Percentiles rank a stretch among this genome's conserved stretches.
phyloP scores from a whole-genome alignment of 2,888 invertebrate species.

The Dynastes tityus region DNA sequence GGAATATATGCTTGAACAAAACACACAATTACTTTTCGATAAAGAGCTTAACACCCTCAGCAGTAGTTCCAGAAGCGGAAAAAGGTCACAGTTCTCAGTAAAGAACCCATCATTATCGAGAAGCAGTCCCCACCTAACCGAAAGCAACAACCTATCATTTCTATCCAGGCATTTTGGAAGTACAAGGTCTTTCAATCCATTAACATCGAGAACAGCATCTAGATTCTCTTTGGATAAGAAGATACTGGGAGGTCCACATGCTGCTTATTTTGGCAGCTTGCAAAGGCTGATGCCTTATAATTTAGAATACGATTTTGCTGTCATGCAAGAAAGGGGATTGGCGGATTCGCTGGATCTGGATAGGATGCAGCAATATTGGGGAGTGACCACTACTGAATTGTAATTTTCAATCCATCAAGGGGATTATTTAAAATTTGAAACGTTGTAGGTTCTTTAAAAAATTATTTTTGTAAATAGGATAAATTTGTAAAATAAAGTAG shows the following conservation, averaged over 20 bases:
- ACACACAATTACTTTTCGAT: constrained; percentile 90
- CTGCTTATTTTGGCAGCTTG: constrained; percentile 89
- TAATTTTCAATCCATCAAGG: constrained; percentile 64
- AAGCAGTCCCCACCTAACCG: constrained; percentile 80
- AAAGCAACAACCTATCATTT: constrained; percentile 72
- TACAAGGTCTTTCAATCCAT: constrained; percentile 83
- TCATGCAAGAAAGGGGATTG: constrained; percentile 84
- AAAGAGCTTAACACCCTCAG: constrained; percentile 88
- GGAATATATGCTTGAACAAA: constrained; percentile 95
- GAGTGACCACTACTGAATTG: constrained; percentile 89
- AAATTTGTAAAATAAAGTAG: constrained; percentile 5
- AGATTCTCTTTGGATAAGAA: constrained; percentile 76
- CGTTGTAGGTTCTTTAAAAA: background rate
- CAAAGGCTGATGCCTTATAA: constrained; percentile 89
- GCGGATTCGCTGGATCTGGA: constrained; percentile 87
- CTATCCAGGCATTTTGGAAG: constrained; percentile 86
- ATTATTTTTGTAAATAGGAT: background rate
- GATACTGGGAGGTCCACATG: constrained; percentile 83
- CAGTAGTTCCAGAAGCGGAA: constrained; percentile 75
- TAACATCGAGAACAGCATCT: constrained; percentile 74
- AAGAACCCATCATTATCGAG: constrained; percentile 78
- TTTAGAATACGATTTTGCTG: constrained; percentile 87
- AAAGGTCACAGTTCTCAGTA: constrained; percentile 73
- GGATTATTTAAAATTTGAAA: constrained; percentile 11
- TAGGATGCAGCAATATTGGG: constrained; percentile 93